Conservation (phyloP, 2,888 invertebrate genomes). For the Norana najaformis region DNA sequence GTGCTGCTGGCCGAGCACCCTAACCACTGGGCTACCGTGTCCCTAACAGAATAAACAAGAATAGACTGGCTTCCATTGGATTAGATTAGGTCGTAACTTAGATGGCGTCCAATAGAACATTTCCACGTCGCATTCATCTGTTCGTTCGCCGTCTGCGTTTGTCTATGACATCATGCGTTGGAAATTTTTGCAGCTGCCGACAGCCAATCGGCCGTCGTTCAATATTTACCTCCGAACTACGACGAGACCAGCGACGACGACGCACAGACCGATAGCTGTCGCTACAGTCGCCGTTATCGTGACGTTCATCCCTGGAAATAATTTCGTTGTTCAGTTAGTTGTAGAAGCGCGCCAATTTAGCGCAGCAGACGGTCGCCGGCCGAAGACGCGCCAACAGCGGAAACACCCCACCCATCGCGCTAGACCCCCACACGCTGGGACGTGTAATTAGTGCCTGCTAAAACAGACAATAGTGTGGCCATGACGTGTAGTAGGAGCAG, state of each 20-base stretch:
- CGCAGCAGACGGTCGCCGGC: background rate
- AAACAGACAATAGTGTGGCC: background rate
- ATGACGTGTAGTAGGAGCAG: too few species aligned
- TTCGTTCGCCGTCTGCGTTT: background rate
- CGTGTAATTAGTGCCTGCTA: background rate
- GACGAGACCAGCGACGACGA: slow-evolving; percentile 23
- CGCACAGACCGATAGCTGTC: slow-evolving; percentile 14
- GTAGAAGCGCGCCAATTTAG: background rate
- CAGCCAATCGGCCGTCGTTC: slow-evolving; percentile 1
- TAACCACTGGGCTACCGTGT: too few species aligned
- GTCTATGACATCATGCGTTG: background rate
- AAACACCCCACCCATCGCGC: too few species aligned
- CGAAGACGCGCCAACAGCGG: background rate
- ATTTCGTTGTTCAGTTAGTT: background rate
- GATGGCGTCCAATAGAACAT: background rate
- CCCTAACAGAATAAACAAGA: too few species aligned
- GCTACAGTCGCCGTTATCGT: slow-evolving; percentile 24
- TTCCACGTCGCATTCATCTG: background rate
- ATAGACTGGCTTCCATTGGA: too few species aligned
- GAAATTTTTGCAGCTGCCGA: background rate
- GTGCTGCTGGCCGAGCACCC: too few species aligned
- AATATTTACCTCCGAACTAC: slow-evolving; percentile 25
- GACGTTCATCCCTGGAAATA: slow-evolving; percentile 24
- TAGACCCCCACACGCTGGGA: background rate
- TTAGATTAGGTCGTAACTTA: background rate